Evolutionary conservation across 64 coral and sea anemone species (phyloP), one percentile per base, ranked within the genome.

Genomic region (Cladopsammia gracilis): DNA sequence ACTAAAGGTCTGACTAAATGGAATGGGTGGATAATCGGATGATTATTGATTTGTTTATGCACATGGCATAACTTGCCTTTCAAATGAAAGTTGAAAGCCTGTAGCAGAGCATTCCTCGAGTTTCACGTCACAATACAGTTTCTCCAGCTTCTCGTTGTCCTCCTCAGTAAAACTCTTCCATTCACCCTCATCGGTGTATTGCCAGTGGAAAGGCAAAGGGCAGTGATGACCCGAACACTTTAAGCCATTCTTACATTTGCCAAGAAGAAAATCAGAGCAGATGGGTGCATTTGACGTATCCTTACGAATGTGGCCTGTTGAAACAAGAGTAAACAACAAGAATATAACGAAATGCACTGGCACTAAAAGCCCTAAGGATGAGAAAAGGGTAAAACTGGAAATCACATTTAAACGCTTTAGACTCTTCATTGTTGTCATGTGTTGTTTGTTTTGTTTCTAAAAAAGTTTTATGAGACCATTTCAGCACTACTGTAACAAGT

Each of bases 161-260:
- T 70, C 53, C 20, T 90, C 75, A 25, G 51, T 47, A 12, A 96
- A 89, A 56, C 52, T 87, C 12, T 52, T 65, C 95, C 95, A 96
- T 9, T 44, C 57, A 3, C 53, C 46, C 3, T 50, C 14, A 5
- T 7, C 16, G 12, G 26, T 45, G 73, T 96, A 96, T n/a, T 92
- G 77, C 95, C 95, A 96, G 43, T 94, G 91, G 60, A 86, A 96
- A 5, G 95, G 87, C 79, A 90, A 64, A 49, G 23, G 48, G n/a
- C 95, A 90, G 57, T 96, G 95, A 34, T 96, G 95, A 1, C 22
- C 45, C 8, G 43, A 16, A 47, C 95, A 96, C 62, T 86, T 75
- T 3, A 5, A 1, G 5, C 90, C 95, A 46, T 89, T 83, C 11
- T 81, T 87, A 43, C 95, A 96, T 46, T 67, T 92, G 2, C 90